A percentile compares a stretch with the other conserved stretches of the same genome.
Evolutionary conservation across 2,113 vertebrate genomes (phyloP).

Genomic region (Callospermophilus lateralis): DNA sequence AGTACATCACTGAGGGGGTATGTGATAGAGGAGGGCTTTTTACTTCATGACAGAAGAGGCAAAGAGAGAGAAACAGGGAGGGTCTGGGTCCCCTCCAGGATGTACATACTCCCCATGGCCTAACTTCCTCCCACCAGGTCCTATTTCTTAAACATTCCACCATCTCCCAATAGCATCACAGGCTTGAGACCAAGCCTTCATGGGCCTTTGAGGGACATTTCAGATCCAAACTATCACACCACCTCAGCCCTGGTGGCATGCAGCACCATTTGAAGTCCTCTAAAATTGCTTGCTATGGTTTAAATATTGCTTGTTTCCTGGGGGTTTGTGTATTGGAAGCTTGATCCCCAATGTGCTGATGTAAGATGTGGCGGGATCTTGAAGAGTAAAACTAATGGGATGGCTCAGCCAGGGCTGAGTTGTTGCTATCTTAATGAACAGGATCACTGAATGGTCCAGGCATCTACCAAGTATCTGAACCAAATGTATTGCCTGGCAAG

Average conservation of each 20-base stretch:
- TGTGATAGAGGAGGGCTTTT: background rate
- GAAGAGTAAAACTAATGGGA: background rate
- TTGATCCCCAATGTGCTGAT: background rate
- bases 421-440: no score
- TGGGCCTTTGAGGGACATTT: background rate
- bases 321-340: background rate
- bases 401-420: background rate
- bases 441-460: no score
- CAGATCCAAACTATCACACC: no score
- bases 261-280: background rate
- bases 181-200: background rate
- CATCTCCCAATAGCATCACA: background rate
- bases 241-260: background rate
- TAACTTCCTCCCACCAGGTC: background rate
- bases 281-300: background rate
- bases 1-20: background rate
- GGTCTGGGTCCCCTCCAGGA: background rate
- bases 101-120: no score
- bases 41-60: background rate
- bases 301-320: background rate
- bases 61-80: background rate
- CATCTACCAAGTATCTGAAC: background rate
- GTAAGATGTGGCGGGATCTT: background rate
- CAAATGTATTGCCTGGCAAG: background rate
- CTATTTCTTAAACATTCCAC: background rate